Conservation (phyloP, 2,888 invertebrate genomes). For the Drosophila suboccidentalis region DNA sequence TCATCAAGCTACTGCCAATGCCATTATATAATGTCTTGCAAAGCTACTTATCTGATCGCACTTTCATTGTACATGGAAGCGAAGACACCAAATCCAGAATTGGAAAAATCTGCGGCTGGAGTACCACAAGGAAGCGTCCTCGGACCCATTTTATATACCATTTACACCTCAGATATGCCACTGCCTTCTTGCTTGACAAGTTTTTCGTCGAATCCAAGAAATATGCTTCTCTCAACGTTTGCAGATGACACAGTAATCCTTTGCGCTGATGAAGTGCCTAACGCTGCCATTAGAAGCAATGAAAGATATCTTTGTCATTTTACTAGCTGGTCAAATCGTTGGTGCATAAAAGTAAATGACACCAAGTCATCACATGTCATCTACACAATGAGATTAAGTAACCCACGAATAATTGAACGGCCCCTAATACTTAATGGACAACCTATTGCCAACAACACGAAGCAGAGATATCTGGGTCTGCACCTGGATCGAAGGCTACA, state of each 20-base stretch:
- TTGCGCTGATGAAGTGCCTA: fast-evolving
- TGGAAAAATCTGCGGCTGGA: constrained; percentile 1
- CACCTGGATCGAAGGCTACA: not conserved
- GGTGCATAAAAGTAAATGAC: not conserved
- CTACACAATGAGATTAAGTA: not conserved
- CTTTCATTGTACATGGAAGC: not conserved
- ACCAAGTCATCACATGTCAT: not conserved
- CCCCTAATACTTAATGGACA: not conserved
- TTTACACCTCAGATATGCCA: constrained; percentile 1
- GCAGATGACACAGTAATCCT: not conserved
- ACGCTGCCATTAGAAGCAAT: not conserved
- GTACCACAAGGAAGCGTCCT: constrained; percentile 9
- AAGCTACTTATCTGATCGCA: not conserved
- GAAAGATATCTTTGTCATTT: not conserved
- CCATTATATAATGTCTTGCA: not conserved
- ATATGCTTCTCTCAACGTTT: not conserved
- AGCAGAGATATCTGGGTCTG: not conserved
- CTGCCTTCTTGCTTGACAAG: not conserved
- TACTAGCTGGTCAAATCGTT: not conserved
- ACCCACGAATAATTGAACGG: not conserved
- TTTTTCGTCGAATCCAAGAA: too few species aligned
- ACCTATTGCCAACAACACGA: not conserved
- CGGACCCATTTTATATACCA: not conserved
- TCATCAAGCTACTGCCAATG: not conserved
- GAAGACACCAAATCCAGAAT: not conserved